Percentiles rank a stretch among this genome's conserved stretches.
Evolutionary conservation across 2,888 invertebrate species (phyloP).

Genomic region (Orchesellides sinensis): DNA sequence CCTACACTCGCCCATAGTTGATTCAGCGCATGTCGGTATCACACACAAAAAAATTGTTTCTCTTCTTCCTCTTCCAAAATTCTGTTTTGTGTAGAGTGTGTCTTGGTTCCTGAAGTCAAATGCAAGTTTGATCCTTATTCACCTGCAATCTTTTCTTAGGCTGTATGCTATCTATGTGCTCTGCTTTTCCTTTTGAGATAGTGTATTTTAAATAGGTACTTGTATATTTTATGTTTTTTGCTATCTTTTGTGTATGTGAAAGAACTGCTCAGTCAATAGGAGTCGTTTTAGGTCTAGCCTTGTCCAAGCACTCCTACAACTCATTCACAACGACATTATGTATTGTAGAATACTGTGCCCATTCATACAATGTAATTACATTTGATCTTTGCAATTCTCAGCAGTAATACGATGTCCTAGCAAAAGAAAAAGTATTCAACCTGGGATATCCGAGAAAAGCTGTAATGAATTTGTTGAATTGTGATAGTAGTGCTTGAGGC

Average conservation of each 20-base stretch:
- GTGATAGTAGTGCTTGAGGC: no score
- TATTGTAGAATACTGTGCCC: constrained; percentile 5
- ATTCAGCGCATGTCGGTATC: constrained; percentile 67
- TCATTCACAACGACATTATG: constrained; percentile 44
- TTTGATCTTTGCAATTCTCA: constrained; percentile 30
- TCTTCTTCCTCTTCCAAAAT: constrained; percentile 29
- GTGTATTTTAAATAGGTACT: constrained; percentile 10
- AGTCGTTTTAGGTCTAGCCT: background rate
- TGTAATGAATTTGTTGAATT: no score
- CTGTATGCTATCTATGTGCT: background rate
- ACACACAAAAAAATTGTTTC: constrained; percentile 24
- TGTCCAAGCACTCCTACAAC: constrained; percentile 22
- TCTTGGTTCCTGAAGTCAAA: constrained; percentile 54
- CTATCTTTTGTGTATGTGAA: constrained; percentile 17
- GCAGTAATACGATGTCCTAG: no score
- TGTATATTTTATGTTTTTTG: background rate
- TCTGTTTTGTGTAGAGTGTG: constrained; percentile 15
- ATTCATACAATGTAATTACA: constrained; percentile 36
- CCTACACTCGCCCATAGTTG: constrained; percentile 56
- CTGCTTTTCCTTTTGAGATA: background rate
- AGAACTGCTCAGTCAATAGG: background rate
- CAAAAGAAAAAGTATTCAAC: no score
- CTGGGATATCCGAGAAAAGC: no score
- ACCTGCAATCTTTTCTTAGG: constrained; percentile 53
- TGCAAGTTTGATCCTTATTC: constrained; percentile 65